Conservation (phyloP, 37 sponge, comb jelly and placozoan genomes). For the Aplysina aerophoba region DNA sequence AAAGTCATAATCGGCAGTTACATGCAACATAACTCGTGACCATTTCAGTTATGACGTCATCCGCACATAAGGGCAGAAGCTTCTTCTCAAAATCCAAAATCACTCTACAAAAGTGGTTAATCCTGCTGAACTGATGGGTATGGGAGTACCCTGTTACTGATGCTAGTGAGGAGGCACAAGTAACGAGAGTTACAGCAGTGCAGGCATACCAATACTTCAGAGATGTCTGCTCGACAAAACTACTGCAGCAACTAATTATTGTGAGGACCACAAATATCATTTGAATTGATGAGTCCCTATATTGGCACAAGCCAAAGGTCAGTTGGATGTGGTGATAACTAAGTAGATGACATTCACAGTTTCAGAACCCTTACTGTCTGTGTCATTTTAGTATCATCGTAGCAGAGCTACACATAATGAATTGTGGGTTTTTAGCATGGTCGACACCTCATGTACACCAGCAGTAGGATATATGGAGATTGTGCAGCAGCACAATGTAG, state of each 20-base stretch:
- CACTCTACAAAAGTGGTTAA: constrained; percentile 64
- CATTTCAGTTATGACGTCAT: too few relatives aligned
- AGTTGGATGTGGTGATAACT: neutral
- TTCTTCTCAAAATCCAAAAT: constrained; percentile 68
- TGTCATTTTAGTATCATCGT: constrained; percentile 49
- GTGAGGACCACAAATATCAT: too few relatives aligned
- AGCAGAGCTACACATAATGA: constrained; percentile 43
- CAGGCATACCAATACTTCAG: constrained; percentile 16
- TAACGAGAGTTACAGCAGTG: constrained; percentile 19
- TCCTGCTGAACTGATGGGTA: constrained; percentile 57
- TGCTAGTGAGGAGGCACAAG: constrained; percentile 41
- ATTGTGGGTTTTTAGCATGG: constrained; percentile 75
- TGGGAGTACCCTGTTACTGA: constrained; percentile 49
- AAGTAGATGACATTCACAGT: neutral
- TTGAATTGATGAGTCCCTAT: constrained; percentile 61
- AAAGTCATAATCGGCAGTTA: too few relatives aligned
- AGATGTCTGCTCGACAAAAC: constrained; percentile 50
- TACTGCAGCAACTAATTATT: constrained; percentile 3
- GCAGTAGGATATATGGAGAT: constrained; percentile 67
- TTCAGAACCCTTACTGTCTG: too few relatives aligned
- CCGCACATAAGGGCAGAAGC: too few relatives aligned
- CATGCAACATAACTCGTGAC: too few relatives aligned
- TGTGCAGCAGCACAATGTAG: constrained; percentile 47
- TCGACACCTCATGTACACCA: constrained; percentile 44
- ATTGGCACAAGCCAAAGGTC: constrained; percentile 58